These are phyloP conservation scores for Blastomussa wellsi DNA, from an alignment of 92 coral and sea anemone species.

Conservation along the genomic window DNA sequence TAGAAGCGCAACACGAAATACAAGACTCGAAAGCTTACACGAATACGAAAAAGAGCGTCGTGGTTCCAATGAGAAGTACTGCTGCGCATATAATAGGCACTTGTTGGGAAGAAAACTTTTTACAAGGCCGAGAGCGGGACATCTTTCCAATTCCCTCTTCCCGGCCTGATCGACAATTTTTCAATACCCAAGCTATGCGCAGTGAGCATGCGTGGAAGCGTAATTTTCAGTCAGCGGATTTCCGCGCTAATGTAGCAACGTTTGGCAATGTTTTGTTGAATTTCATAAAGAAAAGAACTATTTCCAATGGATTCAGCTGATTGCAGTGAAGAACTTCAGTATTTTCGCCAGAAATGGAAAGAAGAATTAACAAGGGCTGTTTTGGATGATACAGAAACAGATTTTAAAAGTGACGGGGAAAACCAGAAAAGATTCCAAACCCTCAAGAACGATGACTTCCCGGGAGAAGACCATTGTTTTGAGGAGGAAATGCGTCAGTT, in stretches of 20 bases:
- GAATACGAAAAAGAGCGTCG: conserved; percentile 87
- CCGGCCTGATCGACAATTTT: conserved; percentile 1
- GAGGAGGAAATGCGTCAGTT: conserved; percentile 20
- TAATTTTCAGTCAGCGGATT: conserved; percentile 63
- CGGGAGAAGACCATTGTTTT: background rate
- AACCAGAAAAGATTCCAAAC: background rate
- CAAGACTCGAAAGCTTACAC: conserved; percentile 70
- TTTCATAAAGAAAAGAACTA: background rate
- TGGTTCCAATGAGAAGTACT: conserved; percentile 85
- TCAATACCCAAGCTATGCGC: conserved; percentile 21
- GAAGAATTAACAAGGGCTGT: conserved; percentile 45
- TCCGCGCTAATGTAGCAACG: conserved; percentile 41
- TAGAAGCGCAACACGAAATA: conserved; percentile 33
- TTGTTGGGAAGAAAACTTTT: conserved; percentile 79
- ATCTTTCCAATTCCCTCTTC: conserved; percentile 61
- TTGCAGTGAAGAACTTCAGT: conserved; percentile 56
- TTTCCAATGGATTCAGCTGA: conserved; percentile 20
- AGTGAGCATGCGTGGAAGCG: conserved; percentile 39
- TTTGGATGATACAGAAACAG: background rate
- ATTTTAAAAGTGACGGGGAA: background rate
- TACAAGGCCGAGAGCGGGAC: conserved; percentile 74
- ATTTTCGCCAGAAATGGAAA: conserved; percentile 77
- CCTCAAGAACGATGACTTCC: background rate
- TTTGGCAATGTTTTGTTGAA: background rate
- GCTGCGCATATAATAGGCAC: conserved; percentile 91